These are phyloP conservation scores for Chironomus tepperi DNA, from an alignment of 1,140 invertebrate genomes.

Conservation along the genomic window DNA sequence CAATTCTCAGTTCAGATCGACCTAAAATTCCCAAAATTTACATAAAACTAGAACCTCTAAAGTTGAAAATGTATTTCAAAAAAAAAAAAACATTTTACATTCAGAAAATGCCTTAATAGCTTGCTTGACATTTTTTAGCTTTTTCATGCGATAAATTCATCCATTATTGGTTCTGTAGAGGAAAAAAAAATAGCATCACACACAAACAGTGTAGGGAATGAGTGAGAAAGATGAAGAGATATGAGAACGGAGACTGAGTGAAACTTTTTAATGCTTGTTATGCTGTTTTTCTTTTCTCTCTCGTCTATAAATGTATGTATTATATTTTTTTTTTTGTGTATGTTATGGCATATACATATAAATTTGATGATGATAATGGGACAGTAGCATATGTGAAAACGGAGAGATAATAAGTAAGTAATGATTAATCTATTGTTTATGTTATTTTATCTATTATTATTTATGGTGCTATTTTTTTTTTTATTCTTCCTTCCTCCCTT, in stretches of 20 bases:
- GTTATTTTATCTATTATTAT: slow-evolving; percentile 15
- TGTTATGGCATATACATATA: not conserved
- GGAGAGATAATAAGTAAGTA: slow-evolving; percentile 13
- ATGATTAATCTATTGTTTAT: slow-evolving; percentile 15
- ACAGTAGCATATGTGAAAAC: slow-evolving; percentile 10
- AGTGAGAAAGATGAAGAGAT: too few relatives aligned
- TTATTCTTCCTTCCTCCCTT: not conserved
- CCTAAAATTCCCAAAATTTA: too few relatives aligned
- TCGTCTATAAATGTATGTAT: not conserved
- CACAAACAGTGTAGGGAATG: too few relatives aligned
- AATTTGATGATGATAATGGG: slow-evolving; percentile 4
- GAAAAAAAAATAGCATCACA: too few relatives aligned
- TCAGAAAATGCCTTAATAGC: not conserved
- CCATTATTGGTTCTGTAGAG: not conserved
- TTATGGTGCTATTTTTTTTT: slow-evolving; percentile 7
- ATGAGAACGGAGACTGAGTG: not conserved
- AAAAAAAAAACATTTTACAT: not conserved
- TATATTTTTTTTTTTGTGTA: too few relatives aligned
- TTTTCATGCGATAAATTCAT: slow-evolving; percentile 5
- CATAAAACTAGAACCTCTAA: too few relatives aligned
- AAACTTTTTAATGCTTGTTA: slow-evolving; percentile 4
- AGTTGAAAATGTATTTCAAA: too few relatives aligned
- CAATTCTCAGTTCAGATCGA: too few relatives aligned
- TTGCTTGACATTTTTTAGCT: slow-evolving; percentile 1
- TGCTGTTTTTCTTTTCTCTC: not conserved